phyloP scores from a whole-genome alignment of 2,888 invertebrate genomes.

The Pseudanteris insignis region DNA sequence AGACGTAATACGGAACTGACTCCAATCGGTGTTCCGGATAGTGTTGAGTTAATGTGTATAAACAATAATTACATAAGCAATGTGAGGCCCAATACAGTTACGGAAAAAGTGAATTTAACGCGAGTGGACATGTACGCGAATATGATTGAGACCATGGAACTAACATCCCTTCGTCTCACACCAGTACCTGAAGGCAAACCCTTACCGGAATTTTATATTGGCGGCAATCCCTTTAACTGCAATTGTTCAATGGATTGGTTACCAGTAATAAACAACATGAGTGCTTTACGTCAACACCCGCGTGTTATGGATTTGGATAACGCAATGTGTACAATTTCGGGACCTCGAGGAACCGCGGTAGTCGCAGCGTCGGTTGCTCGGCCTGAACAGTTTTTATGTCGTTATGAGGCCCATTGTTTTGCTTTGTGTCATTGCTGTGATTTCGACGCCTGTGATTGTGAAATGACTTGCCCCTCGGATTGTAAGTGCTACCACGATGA shows the following conservation, averaged over 20 bases:
- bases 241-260: slow-evolving; percentile 97
- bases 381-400: slow-evolving; percentile 88
- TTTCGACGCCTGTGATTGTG: slow-evolving; percentile 95
- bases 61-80: slow-evolving; percentile 87
- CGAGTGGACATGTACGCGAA: slow-evolving; percentile 92
- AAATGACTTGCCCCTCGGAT: slow-evolving; percentile 93
- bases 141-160: slow-evolving; percentile 81
- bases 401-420: slow-evolving; percentile 92
- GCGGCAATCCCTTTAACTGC: slow-evolving; percentile 93
- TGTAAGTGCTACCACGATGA: slow-evolving; percentile 96
- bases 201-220: slow-evolving; percentile 88
- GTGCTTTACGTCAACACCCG: slow-evolving; percentile 83
- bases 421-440: slow-evolving; percentile 95
- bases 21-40: slow-evolving; percentile 86
- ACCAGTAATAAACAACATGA: slow-evolving; percentile 87
- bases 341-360: slow-evolving; percentile 82
- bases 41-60: slow-evolving; percentile 86
- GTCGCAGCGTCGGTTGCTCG: slow-evolving; percentile 80
- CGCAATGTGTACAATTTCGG: slow-evolving; percentile 87
- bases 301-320: slow-evolving; percentile 88
- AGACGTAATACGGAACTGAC: slow-evolving; percentile 83
- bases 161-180: slow-evolving; percentile 82
- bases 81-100: slow-evolving; percentile 86
- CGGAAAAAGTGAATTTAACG: slow-evolving; percentile 83
- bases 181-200: slow-evolving; percentile 77